Evolutionary conservation across 2,888 invertebrate species (phyloP).

Genomic region (Marronus borbonicus): DNA sequence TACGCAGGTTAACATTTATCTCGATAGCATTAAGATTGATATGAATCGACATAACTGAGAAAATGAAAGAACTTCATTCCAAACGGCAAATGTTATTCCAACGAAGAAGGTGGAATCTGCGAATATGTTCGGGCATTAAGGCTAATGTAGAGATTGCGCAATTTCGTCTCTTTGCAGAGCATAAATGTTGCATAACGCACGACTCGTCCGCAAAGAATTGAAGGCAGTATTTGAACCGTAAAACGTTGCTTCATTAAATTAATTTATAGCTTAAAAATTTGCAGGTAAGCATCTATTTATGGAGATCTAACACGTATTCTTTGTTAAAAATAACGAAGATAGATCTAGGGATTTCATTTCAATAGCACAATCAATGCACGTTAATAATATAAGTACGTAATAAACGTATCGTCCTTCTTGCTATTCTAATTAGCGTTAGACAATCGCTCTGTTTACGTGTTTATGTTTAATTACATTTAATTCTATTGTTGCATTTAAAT

Average conservation of each 20-base stretch:
- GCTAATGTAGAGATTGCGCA: slow-evolving; percentile 20
- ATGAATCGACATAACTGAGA: slow-evolving; percentile 19
- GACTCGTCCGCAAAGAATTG: slow-evolving; percentile 42
- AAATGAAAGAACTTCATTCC: slow-evolving; percentile 28
- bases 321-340: slow-evolving; percentile 13
- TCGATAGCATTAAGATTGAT: slow-evolving; percentile 10
- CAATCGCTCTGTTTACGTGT: slow-evolving; percentile 9
- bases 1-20: slow-evolving; percentile 10
- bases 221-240: slow-evolving; percentile 43
- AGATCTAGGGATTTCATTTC: slow-evolving; percentile 10
- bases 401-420: not conserved
- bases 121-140: slow-evolving; percentile 19
- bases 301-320: slow-evolving; percentile 9
- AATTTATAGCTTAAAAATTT: slow-evolving; percentile 28
- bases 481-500: slow-evolving; percentile 30
- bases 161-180: slow-evolving; percentile 30
- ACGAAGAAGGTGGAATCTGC: slow-evolving; percentile 21
- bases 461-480: slow-evolving; percentile 27
- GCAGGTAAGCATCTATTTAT: slow-evolving; percentile 24
- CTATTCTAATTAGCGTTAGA: slow-evolving; percentile 11
- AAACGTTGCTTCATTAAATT: slow-evolving; percentile 44
- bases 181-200: slow-evolving; percentile 38
- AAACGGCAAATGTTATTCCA: slow-evolving; percentile 37
- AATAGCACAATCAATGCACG: slow-evolving; percentile 4
- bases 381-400: slow-evolving; percentile 3